Evolutionary conservation across 2,797 vertebrate genomes (phyloP), one percentile per base, ranked within the genome.

Genomic region (Siniperca undulata): DNA sequence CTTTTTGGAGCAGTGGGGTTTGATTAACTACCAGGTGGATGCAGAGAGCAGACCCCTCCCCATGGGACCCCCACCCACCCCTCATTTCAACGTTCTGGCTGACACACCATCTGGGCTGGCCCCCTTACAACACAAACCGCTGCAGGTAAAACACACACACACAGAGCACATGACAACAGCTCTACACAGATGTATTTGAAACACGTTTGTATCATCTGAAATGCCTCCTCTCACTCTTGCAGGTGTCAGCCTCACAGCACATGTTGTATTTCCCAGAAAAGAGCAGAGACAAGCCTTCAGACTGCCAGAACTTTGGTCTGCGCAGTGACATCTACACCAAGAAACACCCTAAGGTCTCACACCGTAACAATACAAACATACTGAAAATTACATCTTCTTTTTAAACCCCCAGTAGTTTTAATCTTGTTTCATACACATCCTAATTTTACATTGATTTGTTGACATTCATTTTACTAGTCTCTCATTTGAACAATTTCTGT

Each of bases 21-120:
- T 99, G 72, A 97, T 99, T 38, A 99, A 99, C 91, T 99, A 99
- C 90, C 98, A 99, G 81, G 98, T 99, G 90, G 98, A 99, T 65
- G 97, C 98, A 3, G 98, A 99, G 88, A 98, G 97, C 91, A 94
- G 97, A 17, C 98, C 98, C 58, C 97, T 98, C 88, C 98, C 98
- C 0, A 99, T 98, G 98, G 98, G 98, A 0, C 98, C 98, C 0
- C 98, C 98, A 1, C 98, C 98, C 0, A 99, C 98, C 7, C 97
- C 98, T 77, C 98, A 99, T 89, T 99, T 99, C 88, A 98, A 99
- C 0, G 98, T 99, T 6, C 94, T 99, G 58, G 97, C 97, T 0
- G 98, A 99, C 82, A 97, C 97, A 0, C 97, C 97, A 0, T 97
- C 97, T 0, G 98, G 97, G 3, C 96, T 99, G 17, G 97, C 98